Percentiles rank a stretch among this genome's conserved stretches.
These are phyloP conservation scores for Philotrypesis tridentata DNA, from an alignment of 1,140 invertebrate genomes.

Conservation along the genomic window DNA sequence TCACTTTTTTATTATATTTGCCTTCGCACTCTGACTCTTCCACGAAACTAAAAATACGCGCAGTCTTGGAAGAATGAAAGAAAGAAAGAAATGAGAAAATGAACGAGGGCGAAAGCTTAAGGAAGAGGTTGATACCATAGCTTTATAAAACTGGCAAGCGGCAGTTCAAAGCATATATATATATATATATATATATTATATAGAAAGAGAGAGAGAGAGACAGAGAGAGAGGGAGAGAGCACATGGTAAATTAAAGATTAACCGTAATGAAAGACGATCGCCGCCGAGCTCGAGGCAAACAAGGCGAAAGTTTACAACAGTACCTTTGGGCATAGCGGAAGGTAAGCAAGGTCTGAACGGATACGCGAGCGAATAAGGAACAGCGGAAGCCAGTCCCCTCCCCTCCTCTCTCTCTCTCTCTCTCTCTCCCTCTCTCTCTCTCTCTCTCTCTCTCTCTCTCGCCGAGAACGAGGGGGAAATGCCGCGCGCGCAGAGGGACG, in stretches of 20 bases:
- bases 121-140: not conserved
- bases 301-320: constrained; percentile 41
- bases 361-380: constrained; percentile 12
- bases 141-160: not conserved
- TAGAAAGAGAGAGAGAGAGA: not conserved
- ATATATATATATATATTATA: too few species aligned
- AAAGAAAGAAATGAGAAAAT: not conserved
- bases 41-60: too few species aligned
- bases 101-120: not conserved
- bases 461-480: constrained; percentile 26
- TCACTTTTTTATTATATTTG: too few species aligned
- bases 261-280: constrained; percentile 43
- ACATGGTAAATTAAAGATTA: constrained; percentile 42
- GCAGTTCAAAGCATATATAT: not conserved
- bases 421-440: too few species aligned
- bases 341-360: not conserved
- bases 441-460: too few species aligned
- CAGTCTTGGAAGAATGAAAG: too few species aligned
- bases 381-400: not conserved
- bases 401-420: too few species aligned
- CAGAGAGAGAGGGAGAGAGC: not conserved
- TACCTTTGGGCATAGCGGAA: constrained; percentile 35
- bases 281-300: not conserved
- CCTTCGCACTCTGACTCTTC: too few species aligned
- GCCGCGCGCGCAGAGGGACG: not conserved